phyloP scores from a whole-genome alignment of 2,888 invertebrate genomes.

The Spodoptera picta region DNA sequence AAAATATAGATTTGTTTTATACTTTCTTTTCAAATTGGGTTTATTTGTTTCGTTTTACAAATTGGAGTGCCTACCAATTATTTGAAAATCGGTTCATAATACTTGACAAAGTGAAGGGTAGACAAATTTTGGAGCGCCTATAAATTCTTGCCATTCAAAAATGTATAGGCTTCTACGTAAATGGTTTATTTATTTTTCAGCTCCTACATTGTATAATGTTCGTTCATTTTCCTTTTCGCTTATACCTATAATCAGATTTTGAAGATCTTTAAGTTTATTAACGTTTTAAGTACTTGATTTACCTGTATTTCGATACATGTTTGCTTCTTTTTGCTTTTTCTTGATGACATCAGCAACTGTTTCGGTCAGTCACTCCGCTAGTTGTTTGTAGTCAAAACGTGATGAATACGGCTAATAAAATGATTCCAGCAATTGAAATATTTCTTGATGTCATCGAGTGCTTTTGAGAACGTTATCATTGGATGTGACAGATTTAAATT shows the following conservation, averaged over 20 bases:
- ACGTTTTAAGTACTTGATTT: no score
- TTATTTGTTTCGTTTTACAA: conserved; percentile 18
- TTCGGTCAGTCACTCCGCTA: background rate
- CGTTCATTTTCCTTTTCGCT: no score
- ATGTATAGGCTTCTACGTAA: background rate
- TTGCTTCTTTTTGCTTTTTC: no score
- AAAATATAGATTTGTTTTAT: background rate
- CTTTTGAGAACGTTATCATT: conserved; percentile 31
- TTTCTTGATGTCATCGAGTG: conserved; percentile 17
- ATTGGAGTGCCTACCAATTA: conserved; percentile 24
- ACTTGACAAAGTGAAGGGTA: conserved; percentile 3
- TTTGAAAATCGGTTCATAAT: conserved; percentile 2
- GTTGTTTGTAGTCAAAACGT: conserved; percentile 9
- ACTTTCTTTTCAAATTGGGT: background rate
- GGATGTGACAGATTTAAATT: conserved; percentile 30
- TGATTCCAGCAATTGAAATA: conserved; percentile 23
- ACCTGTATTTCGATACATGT: no score
- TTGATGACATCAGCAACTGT: conserved; percentile 17
- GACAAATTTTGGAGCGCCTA: background rate
- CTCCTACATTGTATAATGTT: no score
- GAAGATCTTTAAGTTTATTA: no score
- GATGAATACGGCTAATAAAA: conserved; percentile 14
- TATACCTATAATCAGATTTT: no score
- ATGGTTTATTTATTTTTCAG: no score
- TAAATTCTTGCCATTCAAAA: conserved; percentile 5